Evolutionary conservation across 1,140 invertebrate species (phyloP), one percentile per base, ranked within the genome.

Genomic region (Procambarus virginalis): DNA sequence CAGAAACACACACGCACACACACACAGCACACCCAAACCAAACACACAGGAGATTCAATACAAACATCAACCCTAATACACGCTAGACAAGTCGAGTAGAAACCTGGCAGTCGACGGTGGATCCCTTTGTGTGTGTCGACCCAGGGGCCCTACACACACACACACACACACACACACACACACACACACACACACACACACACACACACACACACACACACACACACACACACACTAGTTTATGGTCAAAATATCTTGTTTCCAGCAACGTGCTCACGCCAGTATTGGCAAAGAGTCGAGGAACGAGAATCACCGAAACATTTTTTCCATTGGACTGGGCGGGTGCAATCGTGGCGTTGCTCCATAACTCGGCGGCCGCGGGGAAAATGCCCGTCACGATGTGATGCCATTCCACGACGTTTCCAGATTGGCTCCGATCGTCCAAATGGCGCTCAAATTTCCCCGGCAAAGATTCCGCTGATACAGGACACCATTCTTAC

Each of bases 341-440:
- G 46, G 46, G 49, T 5, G 76, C 76, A n/a, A 49, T 78, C 9
- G 76, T 51, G 78, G 34, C 55, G 10, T 2, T 20, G 34, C 9
- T 22, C 49, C 78, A 80, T 80, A 80, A 80, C 78, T 80, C 78
- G 78, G 22, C 20, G 49, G 45, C 64, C n/a, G 45, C 45, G 46
- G n/a, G 46, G 82, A 73, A 49, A 73, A 73, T 49, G 82, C 60
- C 82, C 82, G 64, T 84, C 82, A 70, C 64, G 49, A 73, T 84
- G 82, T 84, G 82, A 75, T 84, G 68, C 82, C 82, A 70, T 84
- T 84, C 68, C 60, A 68, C 34, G 82, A 84, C 82, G 82, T 68
- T 84, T 84, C 68, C 60, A 68, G 82, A 84, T 84, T 84, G 82
- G 60, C 68, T 84, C 82, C 82, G 82, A 84, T 84, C 82, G 82